Conservation (phyloP, 1,140 invertebrate genomes). For the Drosophila fuyamai region DNA sequence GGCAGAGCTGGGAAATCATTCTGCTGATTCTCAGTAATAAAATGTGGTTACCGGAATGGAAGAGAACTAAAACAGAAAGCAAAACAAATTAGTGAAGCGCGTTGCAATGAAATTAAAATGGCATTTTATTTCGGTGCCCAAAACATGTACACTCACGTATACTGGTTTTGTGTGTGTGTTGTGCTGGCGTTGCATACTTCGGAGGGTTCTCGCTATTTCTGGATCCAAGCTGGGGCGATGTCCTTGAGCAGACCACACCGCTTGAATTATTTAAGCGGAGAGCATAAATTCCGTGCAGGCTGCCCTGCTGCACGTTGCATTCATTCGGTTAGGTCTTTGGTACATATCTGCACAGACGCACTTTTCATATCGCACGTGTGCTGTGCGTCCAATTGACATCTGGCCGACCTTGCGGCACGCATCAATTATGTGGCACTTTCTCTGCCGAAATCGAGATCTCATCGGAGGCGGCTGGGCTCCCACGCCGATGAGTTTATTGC, state of each 20-base stretch:
- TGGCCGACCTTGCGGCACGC: conserved; percentile 45
- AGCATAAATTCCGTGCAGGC: conserved; percentile 40
- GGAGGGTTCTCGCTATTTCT: conserved; percentile 41
- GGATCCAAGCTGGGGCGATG: conserved; percentile 6
- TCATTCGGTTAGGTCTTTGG: conserved; percentile 23
- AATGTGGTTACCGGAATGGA: conserved; percentile 25
- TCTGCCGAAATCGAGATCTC: conserved; percentile 21
- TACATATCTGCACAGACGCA: conserved; percentile 18
- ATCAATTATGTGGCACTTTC: conserved; percentile 72
- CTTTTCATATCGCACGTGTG: conserved; percentile 16
- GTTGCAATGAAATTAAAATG: conserved; percentile 62
- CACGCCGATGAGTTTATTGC: conserved; percentile 57
- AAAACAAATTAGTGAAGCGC: conserved; percentile 52
- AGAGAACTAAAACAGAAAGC: conserved; percentile 17
- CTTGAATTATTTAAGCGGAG: conserved; percentile 37
- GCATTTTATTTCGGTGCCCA: conserved; percentile 68
- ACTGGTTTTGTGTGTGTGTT: neutral
- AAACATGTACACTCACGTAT: neutral
- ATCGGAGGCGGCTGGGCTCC: conserved; percentile 29
- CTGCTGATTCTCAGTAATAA: conserved; percentile 15
- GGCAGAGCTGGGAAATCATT: conserved; percentile 49
- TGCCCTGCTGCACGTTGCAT: conserved; percentile 23
- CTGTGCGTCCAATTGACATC: conserved; percentile 29
- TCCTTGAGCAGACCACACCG: conserved; percentile 27
- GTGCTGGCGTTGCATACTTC: conserved; percentile 21